These are phyloP conservation scores for Chaunax sp. DNA, from an alignment of 2,797 vertebrate species.

Conservation along the genomic window DNA sequence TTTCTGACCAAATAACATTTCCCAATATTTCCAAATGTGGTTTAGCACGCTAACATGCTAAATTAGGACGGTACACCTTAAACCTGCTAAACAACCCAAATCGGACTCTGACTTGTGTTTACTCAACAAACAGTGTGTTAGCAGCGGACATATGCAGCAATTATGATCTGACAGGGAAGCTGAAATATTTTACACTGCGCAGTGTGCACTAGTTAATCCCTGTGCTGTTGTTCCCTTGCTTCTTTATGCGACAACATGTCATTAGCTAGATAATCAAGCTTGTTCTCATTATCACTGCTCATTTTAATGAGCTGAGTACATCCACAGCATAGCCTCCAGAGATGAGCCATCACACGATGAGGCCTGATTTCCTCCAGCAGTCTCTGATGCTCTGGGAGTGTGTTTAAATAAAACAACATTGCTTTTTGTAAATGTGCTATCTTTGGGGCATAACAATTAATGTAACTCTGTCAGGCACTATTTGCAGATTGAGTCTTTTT, in stretches of 20 bases:
- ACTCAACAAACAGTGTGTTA: conserved; percentile 8
- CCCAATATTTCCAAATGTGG: too few relatives aligned
- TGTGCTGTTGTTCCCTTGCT: conserved; percentile 41
- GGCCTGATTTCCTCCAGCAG: conserved; percentile 38
- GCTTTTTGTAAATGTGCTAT: conserved; percentile 38
- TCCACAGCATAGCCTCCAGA: conserved; percentile 60
- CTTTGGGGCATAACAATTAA: conserved; percentile 38
- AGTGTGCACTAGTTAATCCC: conserved; percentile 47
- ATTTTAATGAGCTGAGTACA: conserved; percentile 77
- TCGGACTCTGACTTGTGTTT: conserved; percentile 27
- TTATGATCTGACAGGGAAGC: conserved; percentile 26
- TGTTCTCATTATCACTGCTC: conserved; percentile 72
- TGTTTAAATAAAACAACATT: conserved; percentile 45
- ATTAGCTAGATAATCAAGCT: conserved; percentile 74
- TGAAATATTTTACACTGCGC: conserved; percentile 27
- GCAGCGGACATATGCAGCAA: conserved; percentile 17
- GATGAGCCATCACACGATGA: conserved; percentile 62
- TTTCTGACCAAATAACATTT: too few relatives aligned
- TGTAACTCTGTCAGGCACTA: neutral
- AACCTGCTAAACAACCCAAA: too few relatives aligned
- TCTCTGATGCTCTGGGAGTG: conserved; percentile 51
- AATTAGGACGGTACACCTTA: too few relatives aligned
- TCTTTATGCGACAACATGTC: conserved; percentile 71
- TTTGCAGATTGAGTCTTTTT: conserved; percentile 13
- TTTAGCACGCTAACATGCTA: too few relatives aligned